Evolutionary conservation across 2,888 invertebrate species (phyloP).

Genomic region (Ischnus inquisitorius): DNA sequence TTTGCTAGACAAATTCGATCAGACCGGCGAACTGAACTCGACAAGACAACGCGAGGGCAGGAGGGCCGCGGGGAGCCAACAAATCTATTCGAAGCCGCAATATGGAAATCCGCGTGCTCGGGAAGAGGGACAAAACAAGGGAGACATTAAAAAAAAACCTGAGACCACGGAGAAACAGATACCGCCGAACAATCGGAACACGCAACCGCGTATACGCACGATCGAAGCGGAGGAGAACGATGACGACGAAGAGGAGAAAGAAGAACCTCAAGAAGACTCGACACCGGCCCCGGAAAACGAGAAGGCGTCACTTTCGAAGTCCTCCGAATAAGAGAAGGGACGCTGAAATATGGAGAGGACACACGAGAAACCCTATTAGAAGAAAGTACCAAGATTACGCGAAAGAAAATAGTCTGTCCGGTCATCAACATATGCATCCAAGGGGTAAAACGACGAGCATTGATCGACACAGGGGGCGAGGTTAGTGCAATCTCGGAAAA

Average conservation of each 20-base stretch:
- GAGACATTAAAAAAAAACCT: too few species aligned
- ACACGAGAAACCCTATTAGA: not conserved
- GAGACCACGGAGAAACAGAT: too few species aligned
- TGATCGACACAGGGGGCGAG: slow-evolving; percentile 12
- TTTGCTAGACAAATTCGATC: not conserved
- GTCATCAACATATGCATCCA: not conserved
- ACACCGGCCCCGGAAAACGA: slow-evolving; percentile 6
- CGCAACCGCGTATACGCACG: not conserved
- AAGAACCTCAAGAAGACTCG: not conserved
- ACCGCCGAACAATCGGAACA: not conserved
- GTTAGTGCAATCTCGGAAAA: slow-evolving; percentile 1
- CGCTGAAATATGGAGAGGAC: not conserved
- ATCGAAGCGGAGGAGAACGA: not conserved
- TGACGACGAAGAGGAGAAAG: not conserved
- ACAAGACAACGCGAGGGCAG: not conserved
- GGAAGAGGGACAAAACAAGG: not conserved
- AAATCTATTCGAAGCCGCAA: not conserved
- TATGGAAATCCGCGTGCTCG: not conserved
- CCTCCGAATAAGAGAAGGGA: not conserved
- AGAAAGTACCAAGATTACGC: too few species aligned
- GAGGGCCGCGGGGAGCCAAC: not conserved
- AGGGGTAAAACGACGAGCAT: not conserved
- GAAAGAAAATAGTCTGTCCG: not conserved
- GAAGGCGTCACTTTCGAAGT: not conserved
- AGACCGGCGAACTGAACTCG: not conserved